Evolutionary conservation across 1,140 invertebrate species (phyloP).

Genomic region (Olivierus martensii): DNA sequence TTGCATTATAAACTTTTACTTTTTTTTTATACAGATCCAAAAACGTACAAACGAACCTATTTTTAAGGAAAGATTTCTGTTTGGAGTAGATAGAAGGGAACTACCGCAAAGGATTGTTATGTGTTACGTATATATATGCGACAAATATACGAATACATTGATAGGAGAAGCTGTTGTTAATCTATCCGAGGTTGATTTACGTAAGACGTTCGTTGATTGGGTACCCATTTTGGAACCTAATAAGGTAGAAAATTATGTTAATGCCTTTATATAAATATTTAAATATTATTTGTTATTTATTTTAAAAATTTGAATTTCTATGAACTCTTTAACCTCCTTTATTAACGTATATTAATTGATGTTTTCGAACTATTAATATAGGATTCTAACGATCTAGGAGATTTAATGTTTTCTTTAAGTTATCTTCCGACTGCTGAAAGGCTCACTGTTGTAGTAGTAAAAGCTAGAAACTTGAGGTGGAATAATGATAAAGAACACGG

Average conservation of each 20-base stretch:
- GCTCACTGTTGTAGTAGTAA: slow-evolving; percentile 58
- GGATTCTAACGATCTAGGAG: slow-evolving; percentile 35
- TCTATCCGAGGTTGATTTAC: slow-evolving; percentile 41
- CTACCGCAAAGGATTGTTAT: slow-evolving; percentile 36
- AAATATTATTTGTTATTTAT: too few relatives aligned
- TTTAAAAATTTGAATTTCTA: too few relatives aligned
- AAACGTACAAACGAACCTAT: slow-evolving; percentile 48
- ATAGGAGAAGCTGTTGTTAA: slow-evolving; percentile 48
- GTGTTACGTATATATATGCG: slow-evolving; percentile 46
- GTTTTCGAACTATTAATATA: too few relatives aligned
- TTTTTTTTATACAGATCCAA: slow-evolving; percentile 35
- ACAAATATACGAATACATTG: slow-evolving; percentile 45
- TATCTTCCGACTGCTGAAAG: slow-evolving; percentile 59
- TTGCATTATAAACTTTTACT: slow-evolving; percentile 2
- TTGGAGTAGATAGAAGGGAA: slow-evolving; percentile 44
- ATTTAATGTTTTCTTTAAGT: slow-evolving; percentile 57
- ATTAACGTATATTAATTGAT: too few relatives aligned
- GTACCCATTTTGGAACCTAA: slow-evolving; percentile 14
- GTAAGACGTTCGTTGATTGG: slow-evolving; percentile 10
- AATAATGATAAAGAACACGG: slow-evolving; percentile 44
- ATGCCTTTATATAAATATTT: too few relatives aligned
- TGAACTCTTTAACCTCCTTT: too few relatives aligned
- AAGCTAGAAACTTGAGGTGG: slow-evolving; percentile 47
- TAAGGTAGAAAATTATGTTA: slow-evolving; percentile 1
- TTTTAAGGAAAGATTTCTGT: slow-evolving; percentile 58